A percentile compares a stretch with the other conserved stretches of the same genome.
Evolutionary conservation across 2,888 invertebrate genomes (phyloP).

Genomic region (Drosophila paucipuncta): DNA sequence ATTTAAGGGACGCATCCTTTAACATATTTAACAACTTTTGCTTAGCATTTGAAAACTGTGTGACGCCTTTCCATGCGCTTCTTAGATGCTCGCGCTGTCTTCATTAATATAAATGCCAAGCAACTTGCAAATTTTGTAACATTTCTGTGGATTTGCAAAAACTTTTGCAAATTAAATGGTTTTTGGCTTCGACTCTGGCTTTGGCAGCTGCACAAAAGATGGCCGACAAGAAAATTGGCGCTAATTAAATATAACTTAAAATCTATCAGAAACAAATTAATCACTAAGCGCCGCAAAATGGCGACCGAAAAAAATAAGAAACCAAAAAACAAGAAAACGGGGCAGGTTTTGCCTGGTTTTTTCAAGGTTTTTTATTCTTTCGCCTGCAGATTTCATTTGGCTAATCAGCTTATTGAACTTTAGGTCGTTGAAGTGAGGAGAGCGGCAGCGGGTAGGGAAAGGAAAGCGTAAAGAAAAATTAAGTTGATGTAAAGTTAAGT

Average conservation of each 20-base stretch:
- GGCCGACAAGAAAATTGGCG: constrained; percentile 19
- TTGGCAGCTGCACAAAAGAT: constrained; percentile 8
- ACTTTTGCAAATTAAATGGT: constrained; percentile 20
- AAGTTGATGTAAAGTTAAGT: constrained; percentile 52
- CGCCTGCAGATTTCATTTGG: constrained; percentile 67
- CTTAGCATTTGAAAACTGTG: neutral
- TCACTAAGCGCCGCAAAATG: constrained; percentile 66
- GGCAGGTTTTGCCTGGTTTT: no score
- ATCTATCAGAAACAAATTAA: constrained; percentile 73
- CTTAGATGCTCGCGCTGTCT: constrained; percentile 8
- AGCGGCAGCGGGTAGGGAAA: constrained; percentile 11
- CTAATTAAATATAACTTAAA: constrained; percentile 74
- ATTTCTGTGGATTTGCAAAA: constrained; percentile 5
- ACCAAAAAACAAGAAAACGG: neutral
- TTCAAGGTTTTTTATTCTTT: constrained; percentile 41
- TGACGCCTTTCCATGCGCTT: constrained; percentile 4
- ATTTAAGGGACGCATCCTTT: neutral
- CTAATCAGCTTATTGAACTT: constrained; percentile 80
- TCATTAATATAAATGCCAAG: constrained; percentile 6
- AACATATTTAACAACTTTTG: neutral
- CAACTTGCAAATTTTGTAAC: constrained; percentile 17
- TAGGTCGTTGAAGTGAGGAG: constrained; percentile 28
- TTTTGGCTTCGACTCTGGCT: constrained; percentile 9
- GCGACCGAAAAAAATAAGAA: neutral
- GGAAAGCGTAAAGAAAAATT: constrained; percentile 24